phyloP scores from a whole-genome alignment of 92 coral and sea anemone species.

The Diadumene lineata region DNA sequence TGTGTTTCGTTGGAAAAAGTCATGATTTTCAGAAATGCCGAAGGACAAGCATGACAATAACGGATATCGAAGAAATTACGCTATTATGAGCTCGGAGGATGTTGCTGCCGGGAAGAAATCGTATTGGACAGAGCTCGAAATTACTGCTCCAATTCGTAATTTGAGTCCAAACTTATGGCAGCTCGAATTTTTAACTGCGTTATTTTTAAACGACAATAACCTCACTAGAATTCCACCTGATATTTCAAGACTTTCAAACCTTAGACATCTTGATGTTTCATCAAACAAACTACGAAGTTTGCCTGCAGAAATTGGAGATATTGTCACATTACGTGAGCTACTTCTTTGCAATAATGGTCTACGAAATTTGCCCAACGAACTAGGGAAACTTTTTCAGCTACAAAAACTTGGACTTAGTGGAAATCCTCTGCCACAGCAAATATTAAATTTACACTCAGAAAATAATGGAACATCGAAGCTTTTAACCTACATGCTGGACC shows the following conservation, averaged over 20 bases:
- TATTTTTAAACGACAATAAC: conserved; percentile 92
- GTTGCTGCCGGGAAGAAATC: conserved; percentile 93
- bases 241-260: conserved; percentile 80
- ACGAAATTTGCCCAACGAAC: conserved; percentile 94
- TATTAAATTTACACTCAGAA: conserved; percentile 80
- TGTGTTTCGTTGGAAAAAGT: conserved; percentile 70
- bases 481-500: conserved; percentile 84
- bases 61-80: conserved; percentile 90
- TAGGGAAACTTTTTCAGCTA: conserved; percentile 97
- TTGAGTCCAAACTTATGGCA: conserved; percentile 99
- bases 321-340: conserved; percentile 99
- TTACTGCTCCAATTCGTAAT: conserved; percentile 96
- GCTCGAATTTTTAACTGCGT: conserved; percentile 93
- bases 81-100: conserved; percentile 89
- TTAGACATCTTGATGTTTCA: conserved; percentile 93
- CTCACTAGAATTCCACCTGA: conserved; percentile 97
- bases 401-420: conserved; percentile 96
- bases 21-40: conserved; percentile 98
- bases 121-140: conserved; percentile 97
- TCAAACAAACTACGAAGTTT: conserved; percentile 97
- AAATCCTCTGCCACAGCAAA: conserved; percentile 90
- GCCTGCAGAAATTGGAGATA: conserved; percentile 99
- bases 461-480: conserved; percentile 90
- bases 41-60: conserved; percentile 96
- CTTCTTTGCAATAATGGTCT: conserved; percentile 95